These are phyloP conservation scores for Melipona bicolor DNA, from an alignment of 2,888 invertebrate species.

Conservation along the genomic window DNA sequence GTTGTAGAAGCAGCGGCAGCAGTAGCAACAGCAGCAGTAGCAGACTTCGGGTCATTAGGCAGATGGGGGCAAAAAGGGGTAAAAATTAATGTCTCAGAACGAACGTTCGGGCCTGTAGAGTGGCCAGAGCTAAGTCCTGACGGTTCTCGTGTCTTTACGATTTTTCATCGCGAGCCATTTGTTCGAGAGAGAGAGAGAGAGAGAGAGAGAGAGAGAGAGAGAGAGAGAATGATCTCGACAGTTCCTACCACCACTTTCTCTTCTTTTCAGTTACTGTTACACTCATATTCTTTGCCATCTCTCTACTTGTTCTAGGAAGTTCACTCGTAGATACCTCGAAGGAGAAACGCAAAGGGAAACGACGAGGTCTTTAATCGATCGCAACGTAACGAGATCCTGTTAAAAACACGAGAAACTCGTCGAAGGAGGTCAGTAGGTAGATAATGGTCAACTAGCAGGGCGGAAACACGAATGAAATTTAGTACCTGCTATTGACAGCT, in stretches of 20 bases:
- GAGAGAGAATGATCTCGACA: conserved; percentile 20
- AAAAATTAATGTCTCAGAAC: conserved; percentile 84
- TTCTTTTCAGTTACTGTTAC: neutral
- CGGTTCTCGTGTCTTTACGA: conserved; percentile 78
- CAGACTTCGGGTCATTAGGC: conserved; percentile 82
- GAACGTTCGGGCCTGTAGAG: conserved; percentile 78
- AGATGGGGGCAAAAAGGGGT: conserved; percentile 77
- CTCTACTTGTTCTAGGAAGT: no score
- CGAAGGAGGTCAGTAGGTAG: conserved; percentile 29
- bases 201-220: neutral
- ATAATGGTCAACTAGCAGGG: conserved; percentile 29
- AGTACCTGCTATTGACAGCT: conserved; percentile 51
- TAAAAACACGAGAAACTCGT: conserved; percentile 21
- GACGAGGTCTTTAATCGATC: neutral
- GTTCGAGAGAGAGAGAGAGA: conserved; percentile 47
- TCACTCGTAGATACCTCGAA: no score
- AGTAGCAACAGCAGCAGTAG: conserved; percentile 38
- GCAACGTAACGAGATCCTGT: neutral
- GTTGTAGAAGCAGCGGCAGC: conserved; percentile 36
- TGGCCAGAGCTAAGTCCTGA: conserved; percentile 69
- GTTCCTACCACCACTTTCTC: neutral
- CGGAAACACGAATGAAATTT: conserved; percentile 27
- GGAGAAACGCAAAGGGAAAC: neutral
- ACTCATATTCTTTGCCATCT: neutral
- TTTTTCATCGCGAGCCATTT: conserved; percentile 82